Evolutionary conservation across 1,140 invertebrate genomes (phyloP).

Genomic region (Subanguina moxae): DNA sequence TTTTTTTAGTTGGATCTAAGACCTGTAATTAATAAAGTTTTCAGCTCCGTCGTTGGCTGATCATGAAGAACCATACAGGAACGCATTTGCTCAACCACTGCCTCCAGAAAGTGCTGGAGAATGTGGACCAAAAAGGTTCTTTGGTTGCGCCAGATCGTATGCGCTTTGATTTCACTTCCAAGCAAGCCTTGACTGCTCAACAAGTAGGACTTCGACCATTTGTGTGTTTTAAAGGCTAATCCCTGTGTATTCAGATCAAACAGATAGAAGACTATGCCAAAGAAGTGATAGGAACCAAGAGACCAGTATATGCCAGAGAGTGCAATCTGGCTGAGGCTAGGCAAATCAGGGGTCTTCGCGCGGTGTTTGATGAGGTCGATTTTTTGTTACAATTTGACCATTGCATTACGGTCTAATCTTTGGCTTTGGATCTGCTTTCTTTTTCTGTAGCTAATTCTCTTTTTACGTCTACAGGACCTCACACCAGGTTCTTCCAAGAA

Average conservation of each 20-base stretch:
- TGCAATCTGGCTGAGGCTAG: conserved; percentile 78
- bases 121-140: conserved; percentile 92
- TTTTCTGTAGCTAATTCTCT: too few relatives aligned
- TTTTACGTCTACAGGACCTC: too few relatives aligned
- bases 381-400: not conserved
- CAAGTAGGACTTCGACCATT: conserved; percentile 56
- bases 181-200: conserved; percentile 77
- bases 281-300: conserved; percentile 74
- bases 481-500: too few relatives aligned
- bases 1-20: conserved; percentile 12
- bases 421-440: too few relatives aligned
- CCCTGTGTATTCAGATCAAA: conserved; percentile 66
- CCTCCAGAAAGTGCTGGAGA: conserved; percentile 78
- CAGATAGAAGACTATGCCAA: conserved; percentile 76
- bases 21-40: conserved; percentile 28
- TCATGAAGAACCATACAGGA: conserved; percentile 99
- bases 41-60: conserved; percentile 70
- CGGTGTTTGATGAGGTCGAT: conserved; percentile 87
- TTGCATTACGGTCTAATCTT: not conserved
- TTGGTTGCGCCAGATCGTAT: conserved; percentile 91
- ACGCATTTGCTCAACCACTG: conserved; percentile 95
- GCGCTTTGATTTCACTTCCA: conserved; percentile 96
- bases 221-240: conserved; percentile 61
- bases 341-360: conserved; percentile 81
- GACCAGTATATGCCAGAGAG: conserved; percentile 82